Evolutionary conservation across 2,888 invertebrate genomes (phyloP).

Genomic region (Tipula confusa): DNA sequence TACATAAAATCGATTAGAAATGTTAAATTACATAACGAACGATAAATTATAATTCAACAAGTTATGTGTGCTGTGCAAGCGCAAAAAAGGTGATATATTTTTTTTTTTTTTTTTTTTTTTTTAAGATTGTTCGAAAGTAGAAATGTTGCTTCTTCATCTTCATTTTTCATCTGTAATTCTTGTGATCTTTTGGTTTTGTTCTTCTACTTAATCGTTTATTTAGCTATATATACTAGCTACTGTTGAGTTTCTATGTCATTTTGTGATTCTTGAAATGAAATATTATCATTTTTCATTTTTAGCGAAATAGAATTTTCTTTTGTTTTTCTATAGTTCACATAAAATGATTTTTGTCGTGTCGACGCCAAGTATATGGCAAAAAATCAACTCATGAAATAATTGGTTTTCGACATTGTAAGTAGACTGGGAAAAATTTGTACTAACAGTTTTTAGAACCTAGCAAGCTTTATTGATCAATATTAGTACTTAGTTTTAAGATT

Average conservation of each 20-base stretch:
- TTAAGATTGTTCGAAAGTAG: neutral
- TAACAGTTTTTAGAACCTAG: too few relatives aligned
- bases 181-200: neutral
- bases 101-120: too few relatives aligned
- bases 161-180: neutral
- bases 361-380: neutral
- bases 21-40: neutral
- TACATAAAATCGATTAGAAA: conserved; percentile 25
- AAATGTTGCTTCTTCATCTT: neutral
- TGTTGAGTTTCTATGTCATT: neutral
- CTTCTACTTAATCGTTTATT: neutral
- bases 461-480: neutral
- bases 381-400: too few relatives aligned
- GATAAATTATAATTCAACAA: conserved; percentile 20
- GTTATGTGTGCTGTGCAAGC: neutral
- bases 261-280: neutral
- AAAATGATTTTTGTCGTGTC: neutral
- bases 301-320: neutral
- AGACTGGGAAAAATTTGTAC: too few relatives aligned
- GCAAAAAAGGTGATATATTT: conserved; percentile 13
- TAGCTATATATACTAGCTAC: too few relatives aligned
- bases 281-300: neutral
- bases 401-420: too few relatives aligned
- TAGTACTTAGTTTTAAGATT: neutral
- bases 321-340: neutral